Conservation (phyloP, 2,113 vertebrate species). For the Paraplagusia blochii region DNA sequence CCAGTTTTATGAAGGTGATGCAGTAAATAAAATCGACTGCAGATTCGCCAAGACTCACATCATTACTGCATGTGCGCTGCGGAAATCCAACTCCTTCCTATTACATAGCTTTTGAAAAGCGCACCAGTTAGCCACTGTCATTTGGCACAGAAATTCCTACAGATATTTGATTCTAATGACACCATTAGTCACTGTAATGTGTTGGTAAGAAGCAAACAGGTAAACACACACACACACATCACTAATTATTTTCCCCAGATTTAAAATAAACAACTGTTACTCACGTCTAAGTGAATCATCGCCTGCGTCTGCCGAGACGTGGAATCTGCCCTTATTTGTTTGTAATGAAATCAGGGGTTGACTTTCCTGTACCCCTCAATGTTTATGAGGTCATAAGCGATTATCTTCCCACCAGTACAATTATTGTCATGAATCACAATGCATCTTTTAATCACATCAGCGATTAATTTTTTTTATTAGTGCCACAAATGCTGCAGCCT, state of each 20-base stretch:
- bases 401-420: slow-evolving; percentile 47
- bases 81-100: slow-evolving; percentile 47
- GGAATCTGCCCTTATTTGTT: slow-evolving; percentile 40
- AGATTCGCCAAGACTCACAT: slow-evolving; percentile 41
- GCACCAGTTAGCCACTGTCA: slow-evolving; percentile 43
- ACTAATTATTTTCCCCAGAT: slow-evolving; percentile 5
- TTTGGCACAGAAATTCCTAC: slow-evolving; percentile 56
- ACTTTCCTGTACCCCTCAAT: slow-evolving; percentile 35
- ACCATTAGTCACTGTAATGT: slow-evolving; percentile 59
- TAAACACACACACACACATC: slow-evolving; percentile 8
- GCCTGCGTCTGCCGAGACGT: slow-evolving; percentile 21
- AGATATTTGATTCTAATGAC: slow-evolving; percentile 70
- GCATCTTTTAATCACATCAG: slow-evolving; percentile 68
- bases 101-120: slow-evolving; percentile 44
- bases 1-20: slow-evolving; percentile 13
- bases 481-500: slow-evolving; percentile 49
- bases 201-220: slow-evolving; percentile 50
- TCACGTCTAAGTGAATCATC: slow-evolving; percentile 6
- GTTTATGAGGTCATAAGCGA: slow-evolving; percentile 54
- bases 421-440: slow-evolving; percentile 70
- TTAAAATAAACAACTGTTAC: slow-evolving; percentile 5
- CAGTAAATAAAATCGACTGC: slow-evolving; percentile 20
- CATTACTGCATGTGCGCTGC: slow-evolving; percentile 15
- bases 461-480: slow-evolving; percentile 64
- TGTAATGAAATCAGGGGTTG: slow-evolving; percentile 56